Evolutionary conservation across 1,140 invertebrate genomes (phyloP).

Genomic region (Portunus trituberculatus): DNA sequence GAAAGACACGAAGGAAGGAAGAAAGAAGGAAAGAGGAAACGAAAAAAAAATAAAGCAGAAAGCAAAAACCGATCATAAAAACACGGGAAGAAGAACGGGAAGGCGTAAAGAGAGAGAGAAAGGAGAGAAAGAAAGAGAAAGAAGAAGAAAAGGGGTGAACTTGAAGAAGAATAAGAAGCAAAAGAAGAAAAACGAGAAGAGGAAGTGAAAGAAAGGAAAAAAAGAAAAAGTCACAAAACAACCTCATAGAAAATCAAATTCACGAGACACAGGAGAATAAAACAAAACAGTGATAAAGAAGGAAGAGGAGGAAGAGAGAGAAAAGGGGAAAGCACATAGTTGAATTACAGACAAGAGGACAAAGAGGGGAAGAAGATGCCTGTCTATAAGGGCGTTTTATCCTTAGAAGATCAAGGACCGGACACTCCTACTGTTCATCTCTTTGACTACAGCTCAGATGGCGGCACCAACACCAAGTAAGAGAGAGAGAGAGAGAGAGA

Average conservation of each 20-base stretch:
- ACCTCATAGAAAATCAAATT: not conserved
- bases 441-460: not conserved
- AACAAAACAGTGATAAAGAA: not conserved
- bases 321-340: not conserved
- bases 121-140: not conserved
- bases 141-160: not conserved
- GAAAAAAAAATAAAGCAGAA: not conserved
- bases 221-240: not conserved
- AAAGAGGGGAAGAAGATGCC: not conserved
- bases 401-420: not conserved
- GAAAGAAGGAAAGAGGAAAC: not conserved
- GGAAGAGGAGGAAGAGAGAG: not conserved
- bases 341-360: not conserved
- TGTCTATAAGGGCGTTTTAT: not conserved
- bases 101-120: not conserved
- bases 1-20: not conserved
- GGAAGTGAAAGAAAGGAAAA: not conserved
- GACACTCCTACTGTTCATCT: slow-evolving; percentile 26
- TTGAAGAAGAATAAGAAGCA: not conserved
- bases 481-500: slow-evolving; percentile 14
- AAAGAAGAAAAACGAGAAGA: not conserved
- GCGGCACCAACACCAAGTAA: not conserved
- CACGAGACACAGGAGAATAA: not conserved
- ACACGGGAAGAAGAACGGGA: not conserved
- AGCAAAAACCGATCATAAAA: not conserved